Base-by-base conservation (phyloP, 2,888 invertebrate genomes). In the Plemyria rubiginata region DNA sequence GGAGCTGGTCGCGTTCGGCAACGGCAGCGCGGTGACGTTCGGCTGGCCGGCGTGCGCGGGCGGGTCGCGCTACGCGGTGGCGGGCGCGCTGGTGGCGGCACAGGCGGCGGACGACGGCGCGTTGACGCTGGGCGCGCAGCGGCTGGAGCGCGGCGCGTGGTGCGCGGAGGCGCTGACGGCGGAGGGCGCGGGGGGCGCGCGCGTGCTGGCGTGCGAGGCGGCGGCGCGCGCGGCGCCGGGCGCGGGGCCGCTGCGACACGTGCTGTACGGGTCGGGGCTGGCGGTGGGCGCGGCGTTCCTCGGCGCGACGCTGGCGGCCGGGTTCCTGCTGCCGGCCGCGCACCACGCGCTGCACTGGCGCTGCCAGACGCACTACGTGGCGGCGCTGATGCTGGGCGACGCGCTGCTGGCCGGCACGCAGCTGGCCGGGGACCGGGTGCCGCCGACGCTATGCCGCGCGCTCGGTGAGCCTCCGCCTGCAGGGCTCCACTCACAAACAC, bases 271-370 rank as follows among this genome's bases (percentile, higher is more conserved):
- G 64, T 94, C 95, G 61, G 96, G 96, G 65, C 93, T 97, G 81
- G 95, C 97, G 62, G 94, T 97, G 75, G 97, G 97, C 75, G 96
- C 96, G 3, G 94, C 96, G 67, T 97, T 97, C 92, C 92, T 97
- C 84, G 95, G 96, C 45, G 96, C 96, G 15, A 97, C 97, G 56
- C 88, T 97, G 78, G 96, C 95, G 50, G 96, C 97, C 11, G 96
- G 97, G 15, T 96, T 95, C 78, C 93, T 97, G 74, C 93, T 97
- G 83, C 97, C 97, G 56, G 95, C 96, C 71, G 96, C 96, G 75
- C 96, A 96, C 90, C 97, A 97, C 91, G 96, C 96, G 69, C 93
- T 97, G 75, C 97, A 97, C 88, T 97, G 97, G 96, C 94, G 96
- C 78, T 97, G 97, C 84, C 97, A 97, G 92, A 97, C 97, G 71